These are phyloP conservation scores for Lampris incognitus DNA, from an alignment of 2,113 vertebrate genomes.

Conservation along the genomic window DNA sequence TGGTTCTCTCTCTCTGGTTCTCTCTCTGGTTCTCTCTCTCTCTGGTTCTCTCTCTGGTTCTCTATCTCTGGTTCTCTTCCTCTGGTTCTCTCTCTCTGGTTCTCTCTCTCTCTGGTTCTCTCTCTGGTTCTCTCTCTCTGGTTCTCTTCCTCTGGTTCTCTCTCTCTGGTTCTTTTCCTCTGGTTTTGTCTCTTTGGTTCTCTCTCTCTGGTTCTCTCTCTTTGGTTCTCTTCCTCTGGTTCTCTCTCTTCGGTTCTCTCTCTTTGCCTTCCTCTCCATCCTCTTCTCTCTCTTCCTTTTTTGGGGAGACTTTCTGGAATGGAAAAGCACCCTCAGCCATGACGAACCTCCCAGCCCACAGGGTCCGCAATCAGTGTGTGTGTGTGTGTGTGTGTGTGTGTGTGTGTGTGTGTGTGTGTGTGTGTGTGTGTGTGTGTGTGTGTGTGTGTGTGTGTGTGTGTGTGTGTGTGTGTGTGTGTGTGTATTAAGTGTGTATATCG, in stretches of 20 bases:
- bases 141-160: too few species aligned
- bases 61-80: too few species aligned
- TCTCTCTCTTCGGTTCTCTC: not conserved
- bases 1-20: not conserved
- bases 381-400: slow-evolving; percentile 27
- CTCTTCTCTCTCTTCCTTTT: slow-evolving; percentile 23
- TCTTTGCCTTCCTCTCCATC: not conserved
- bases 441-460: slow-evolving; percentile 26
- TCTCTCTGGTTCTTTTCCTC: too few species aligned
- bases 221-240: too few species aligned
- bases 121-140: too few species aligned
- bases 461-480: slow-evolving; percentile 17
- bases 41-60: too few species aligned
- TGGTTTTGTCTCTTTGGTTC: too few species aligned
- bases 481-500: slow-evolving; percentile 12
- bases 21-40: too few species aligned
- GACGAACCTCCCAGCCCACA: slow-evolving; percentile 51
- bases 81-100: too few species aligned
- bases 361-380: slow-evolving; percentile 36
- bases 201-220: too few species aligned
- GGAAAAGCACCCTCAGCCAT: slow-evolving; percentile 48
- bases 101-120: too few species aligned
- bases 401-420: slow-evolving; percentile 30
- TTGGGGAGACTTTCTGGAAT: slow-evolving; percentile 20
- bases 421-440: slow-evolving; percentile 20